Conservation (phyloP, 2,888 invertebrate species). For the Chesias legatella region DNA sequence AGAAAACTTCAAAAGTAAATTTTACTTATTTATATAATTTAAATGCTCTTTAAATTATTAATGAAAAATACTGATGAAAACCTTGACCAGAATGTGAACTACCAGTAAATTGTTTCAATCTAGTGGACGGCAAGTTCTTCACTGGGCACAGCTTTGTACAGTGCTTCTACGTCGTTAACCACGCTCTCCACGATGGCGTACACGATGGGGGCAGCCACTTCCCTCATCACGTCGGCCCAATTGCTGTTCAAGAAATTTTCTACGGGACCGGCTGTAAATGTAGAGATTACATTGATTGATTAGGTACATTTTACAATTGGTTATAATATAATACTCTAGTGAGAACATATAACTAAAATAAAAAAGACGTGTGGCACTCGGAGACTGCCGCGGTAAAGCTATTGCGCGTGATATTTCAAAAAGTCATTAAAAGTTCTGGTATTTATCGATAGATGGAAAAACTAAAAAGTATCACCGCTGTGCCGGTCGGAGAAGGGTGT, state of each 20-base stretch:
- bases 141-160: conserved; percentile 56
- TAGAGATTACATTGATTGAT: background rate
- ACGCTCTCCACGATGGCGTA: conserved; percentile 48
- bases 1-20: no score
- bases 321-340: no score
- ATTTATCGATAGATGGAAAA: no score
- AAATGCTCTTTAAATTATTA: background rate
- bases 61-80: conserved; percentile 2
- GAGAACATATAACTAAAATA: no score
- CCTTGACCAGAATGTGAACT: conserved; percentile 1
- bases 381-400: no score
- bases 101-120: no score
- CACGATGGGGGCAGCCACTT: conserved; percentile 62
- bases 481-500: no score
- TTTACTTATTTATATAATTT: conserved; percentile 1
- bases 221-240: conserved; percentile 64
- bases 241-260: conserved; percentile 52
- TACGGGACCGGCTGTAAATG: conserved; percentile 53
- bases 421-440: no score
- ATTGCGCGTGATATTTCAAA: no score
- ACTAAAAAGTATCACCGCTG: no score
- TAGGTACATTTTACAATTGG: no score
- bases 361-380: no score
- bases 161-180: conserved; percentile 42
- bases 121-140: conserved; percentile 36